Conservation (phyloP, 2,113 vertebrate genomes). For the Smithornis capensis region DNA sequence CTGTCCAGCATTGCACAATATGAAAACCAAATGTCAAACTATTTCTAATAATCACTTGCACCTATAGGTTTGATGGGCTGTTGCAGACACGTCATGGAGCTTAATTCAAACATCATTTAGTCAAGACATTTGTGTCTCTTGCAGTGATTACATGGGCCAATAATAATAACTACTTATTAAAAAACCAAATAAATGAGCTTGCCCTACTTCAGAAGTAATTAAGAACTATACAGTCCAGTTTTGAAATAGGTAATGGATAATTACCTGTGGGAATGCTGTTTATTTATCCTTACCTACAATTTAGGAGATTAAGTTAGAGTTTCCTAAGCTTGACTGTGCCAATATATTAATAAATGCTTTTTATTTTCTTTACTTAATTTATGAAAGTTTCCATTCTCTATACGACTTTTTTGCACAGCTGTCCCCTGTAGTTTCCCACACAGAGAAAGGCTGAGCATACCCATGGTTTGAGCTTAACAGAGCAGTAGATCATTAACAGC, state of each 20-base stretch:
- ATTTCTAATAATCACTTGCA: neutral
- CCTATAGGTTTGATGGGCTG: neutral
- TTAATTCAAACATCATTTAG: neutral
- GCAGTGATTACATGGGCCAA: neutral
- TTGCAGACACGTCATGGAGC: neutral
- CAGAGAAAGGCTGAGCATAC: neutral
- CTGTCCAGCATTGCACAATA: neutral
- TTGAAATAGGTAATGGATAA: neutral
- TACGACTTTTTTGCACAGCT: neutral
- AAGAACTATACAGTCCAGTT: neutral
- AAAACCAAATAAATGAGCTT: neutral
- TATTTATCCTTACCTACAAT: conserved; percentile 1
- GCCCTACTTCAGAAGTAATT: neutral
- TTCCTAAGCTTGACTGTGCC: neutral
- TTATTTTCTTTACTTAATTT: neutral
- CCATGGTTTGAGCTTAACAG: neutral
- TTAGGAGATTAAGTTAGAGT: neutral
- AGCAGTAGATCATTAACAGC: neutral
- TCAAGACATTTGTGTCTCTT: neutral
- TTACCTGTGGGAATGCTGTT: neutral
- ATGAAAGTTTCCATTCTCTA: neutral
- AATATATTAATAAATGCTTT: neutral
- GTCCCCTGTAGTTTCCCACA: neutral
- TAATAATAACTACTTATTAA: neutral
- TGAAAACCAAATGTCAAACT: neutral